Conservation (phyloP, 2,113 vertebrate species). For the Carassius gibelio region DNA sequence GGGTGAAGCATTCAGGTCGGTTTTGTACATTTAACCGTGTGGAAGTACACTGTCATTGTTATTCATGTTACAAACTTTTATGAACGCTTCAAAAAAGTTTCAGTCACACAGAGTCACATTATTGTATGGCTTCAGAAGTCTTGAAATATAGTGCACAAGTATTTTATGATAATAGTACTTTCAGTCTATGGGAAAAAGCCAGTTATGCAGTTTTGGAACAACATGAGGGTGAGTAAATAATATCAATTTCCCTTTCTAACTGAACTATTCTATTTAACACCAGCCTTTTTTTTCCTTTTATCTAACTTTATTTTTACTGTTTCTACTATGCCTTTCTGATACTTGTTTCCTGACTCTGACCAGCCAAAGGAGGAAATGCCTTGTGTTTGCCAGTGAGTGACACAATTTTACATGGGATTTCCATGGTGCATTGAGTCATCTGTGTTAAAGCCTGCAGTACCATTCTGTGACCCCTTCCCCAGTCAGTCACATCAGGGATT, state of each 20-base stretch:
- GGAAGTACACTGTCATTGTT: not conserved
- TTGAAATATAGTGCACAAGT: not conserved
- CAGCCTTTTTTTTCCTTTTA: not conserved
- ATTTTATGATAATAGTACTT: not conserved
- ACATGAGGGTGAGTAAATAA: not conserved
- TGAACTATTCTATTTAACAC: not conserved
- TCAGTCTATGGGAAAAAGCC: not conserved
- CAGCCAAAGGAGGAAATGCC: conserved; percentile 52
- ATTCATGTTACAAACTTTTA: not conserved
- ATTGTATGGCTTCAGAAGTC: not conserved
- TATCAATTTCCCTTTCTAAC: not conserved
- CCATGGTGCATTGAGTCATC: conserved; percentile 58
- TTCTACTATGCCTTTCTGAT: not conserved
- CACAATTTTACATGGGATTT: conserved; percentile 68
- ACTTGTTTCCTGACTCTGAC: conserved; percentile 20
- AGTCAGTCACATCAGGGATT: conserved; percentile 68
- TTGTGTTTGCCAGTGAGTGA: conserved; percentile 63
- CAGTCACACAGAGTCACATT: not conserved
- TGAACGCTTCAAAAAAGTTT: not conserved
- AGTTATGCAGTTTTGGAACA: not conserved
- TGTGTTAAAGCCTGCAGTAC: conserved; percentile 68
- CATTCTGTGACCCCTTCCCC: conserved; percentile 66
- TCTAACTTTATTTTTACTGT: not conserved
- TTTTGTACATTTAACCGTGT: not conserved
- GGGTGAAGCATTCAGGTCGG: not conserved